A percentile compares a stretch with the other conserved stretches of the same genome.
These are phyloP conservation scores for Lota lota DNA, from an alignment of 2,113 vertebrate genomes.

Conservation along the genomic window DNA sequence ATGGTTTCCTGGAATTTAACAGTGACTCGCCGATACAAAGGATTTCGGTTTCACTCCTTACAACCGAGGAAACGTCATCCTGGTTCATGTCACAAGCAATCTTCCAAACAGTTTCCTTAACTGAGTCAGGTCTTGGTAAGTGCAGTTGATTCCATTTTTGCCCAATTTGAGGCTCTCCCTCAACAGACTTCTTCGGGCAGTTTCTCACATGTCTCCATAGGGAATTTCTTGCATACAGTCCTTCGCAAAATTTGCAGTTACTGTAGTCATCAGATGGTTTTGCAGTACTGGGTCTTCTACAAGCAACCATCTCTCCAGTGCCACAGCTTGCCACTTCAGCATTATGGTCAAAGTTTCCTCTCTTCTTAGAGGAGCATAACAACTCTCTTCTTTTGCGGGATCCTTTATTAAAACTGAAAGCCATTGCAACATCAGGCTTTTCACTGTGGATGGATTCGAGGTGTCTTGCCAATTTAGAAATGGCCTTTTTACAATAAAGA, in stretches of 20 bases:
- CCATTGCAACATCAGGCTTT: too few relatives aligned
- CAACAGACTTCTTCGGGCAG: neutral
- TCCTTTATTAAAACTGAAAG: too few relatives aligned
- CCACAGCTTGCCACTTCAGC: slow-evolving; percentile 12
- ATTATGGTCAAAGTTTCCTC: too few relatives aligned
- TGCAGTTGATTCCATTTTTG: slow-evolving; percentile 11
- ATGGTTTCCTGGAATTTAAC: too few relatives aligned
- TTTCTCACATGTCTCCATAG: too few relatives aligned
- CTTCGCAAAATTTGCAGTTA: slow-evolving; percentile 15
- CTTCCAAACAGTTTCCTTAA: slow-evolving; percentile 23
- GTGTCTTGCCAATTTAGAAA: too few relatives aligned
- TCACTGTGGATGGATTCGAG: too few relatives aligned
- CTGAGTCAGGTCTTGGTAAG: slow-evolving; percentile 14
- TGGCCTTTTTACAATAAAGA: too few relatives aligned
- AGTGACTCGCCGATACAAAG: slow-evolving; percentile 22
- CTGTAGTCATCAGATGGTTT: slow-evolving; percentile 8
- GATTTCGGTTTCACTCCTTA: slow-evolving; percentile 28
- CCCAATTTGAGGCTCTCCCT: slow-evolving; percentile 6
- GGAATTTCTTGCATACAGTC: slow-evolving; percentile 27
- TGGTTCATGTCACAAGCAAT: slow-evolving; percentile 30
- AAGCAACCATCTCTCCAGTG: slow-evolving; percentile 16
- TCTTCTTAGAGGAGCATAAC: too few relatives aligned
- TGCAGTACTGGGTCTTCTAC: slow-evolving; percentile 10
- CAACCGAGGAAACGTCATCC: slow-evolving; percentile 11
- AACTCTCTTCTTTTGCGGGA: too few relatives aligned